These are phyloP conservation scores for Clinocottus analis DNA, from an alignment of 2,113 vertebrate species.

Conservation along the genomic window DNA sequence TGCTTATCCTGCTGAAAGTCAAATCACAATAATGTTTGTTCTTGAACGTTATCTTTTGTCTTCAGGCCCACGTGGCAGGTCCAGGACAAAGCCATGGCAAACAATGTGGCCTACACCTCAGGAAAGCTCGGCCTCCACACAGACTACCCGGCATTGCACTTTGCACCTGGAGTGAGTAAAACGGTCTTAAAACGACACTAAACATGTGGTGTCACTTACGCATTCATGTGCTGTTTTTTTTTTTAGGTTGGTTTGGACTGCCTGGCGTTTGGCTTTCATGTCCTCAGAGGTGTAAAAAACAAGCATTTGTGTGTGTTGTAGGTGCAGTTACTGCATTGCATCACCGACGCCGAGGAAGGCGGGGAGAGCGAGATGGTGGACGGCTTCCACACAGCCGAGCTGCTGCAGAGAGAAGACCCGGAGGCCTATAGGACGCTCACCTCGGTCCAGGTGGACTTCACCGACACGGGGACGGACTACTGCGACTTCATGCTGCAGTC, in stretches of 20 bases:
- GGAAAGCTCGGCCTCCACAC: slow-evolving; percentile 91
- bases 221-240: background rate
- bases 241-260: background rate
- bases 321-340: slow-evolving; percentile 96
- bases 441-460: slow-evolving; percentile 88
- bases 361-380: slow-evolving; percentile 93
- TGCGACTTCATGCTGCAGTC: slow-evolving; percentile 93
- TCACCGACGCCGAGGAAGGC: slow-evolving; percentile 88
- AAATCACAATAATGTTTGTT: slow-evolving; percentile 49
- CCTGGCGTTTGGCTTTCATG: slow-evolving; percentile 11
- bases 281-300: slow-evolving; percentile 4
- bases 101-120: slow-evolving; percentile 94
- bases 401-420: slow-evolving; percentile 86
- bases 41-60: slow-evolving; percentile 54
- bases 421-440: slow-evolving; percentile 87
- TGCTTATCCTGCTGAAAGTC: slow-evolving; percentile 33
- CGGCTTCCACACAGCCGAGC: slow-evolving; percentile 88
- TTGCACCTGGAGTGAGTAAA: slow-evolving; percentile 92
- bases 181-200: background rate
- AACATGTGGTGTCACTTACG: slow-evolving; percentile 3
- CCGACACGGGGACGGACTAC: slow-evolving; percentile 91
- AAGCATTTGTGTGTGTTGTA: slow-evolving; percentile 58
- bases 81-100: slow-evolving; percentile 92
- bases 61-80: slow-evolving; percentile 96
- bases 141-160: slow-evolving; percentile 92